A percentile compares a stretch with the other conserved stretches of the same genome.
Conservation (phyloP, 2,888 invertebrate species). For the Eristalis tenax region DNA sequence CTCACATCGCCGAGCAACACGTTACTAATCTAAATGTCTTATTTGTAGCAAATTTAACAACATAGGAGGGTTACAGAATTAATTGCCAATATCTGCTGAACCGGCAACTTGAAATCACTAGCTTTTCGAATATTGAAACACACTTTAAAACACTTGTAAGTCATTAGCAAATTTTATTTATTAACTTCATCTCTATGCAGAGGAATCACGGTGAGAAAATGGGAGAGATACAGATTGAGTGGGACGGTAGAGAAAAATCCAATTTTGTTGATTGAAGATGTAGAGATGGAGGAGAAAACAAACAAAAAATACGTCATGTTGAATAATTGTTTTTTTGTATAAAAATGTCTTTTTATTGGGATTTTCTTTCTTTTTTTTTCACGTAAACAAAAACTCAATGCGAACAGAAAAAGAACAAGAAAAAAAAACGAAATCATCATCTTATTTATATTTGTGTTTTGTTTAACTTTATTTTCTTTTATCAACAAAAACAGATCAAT, state of each 20-base stretch:
- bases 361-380: slow-evolving; percentile 45
- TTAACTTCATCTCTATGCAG: neutral
- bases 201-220: neutral
- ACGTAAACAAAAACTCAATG: slow-evolving; percentile 60
- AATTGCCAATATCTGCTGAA: neutral
- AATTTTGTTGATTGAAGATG: slow-evolving; percentile 46
- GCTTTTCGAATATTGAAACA: neutral
- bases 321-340: slow-evolving; percentile 25
- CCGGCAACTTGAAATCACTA: neutral
- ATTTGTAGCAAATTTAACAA: neutral
- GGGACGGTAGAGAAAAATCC: slow-evolving; percentile 21
- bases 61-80: neutral
- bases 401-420: slow-evolving; percentile 59
- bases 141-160: neutral
- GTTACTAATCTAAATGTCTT: neutral
- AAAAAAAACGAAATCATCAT: slow-evolving; percentile 34
- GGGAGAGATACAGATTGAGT: neutral
- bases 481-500: slow-evolving; percentile 4
- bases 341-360: slow-evolving; percentile 54
- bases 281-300: neutral
- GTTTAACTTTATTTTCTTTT: slow-evolving; percentile 40
- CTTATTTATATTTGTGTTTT: neutral
- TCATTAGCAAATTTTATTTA: neutral
- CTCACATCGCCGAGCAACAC: neutral
- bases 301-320: slow-evolving; percentile 64